Conservation (phyloP, 2,797 vertebrate genomes). For the Anabacerthia variegaticeps region DNA sequence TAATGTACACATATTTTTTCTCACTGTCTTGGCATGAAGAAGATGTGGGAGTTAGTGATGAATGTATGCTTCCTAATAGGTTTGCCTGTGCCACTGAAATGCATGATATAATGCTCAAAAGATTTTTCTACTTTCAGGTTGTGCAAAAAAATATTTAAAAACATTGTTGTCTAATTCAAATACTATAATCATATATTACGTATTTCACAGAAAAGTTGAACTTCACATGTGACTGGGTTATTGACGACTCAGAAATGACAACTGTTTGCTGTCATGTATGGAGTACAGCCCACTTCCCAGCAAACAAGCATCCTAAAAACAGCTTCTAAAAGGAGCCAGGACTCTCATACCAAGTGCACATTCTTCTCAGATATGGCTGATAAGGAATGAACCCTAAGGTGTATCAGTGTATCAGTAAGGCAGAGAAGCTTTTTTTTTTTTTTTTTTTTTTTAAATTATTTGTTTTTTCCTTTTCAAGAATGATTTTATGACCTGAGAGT, state of each 20-base stretch:
- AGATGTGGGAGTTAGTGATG: not conserved
- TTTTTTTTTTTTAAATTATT: not conserved
- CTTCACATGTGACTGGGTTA: not conserved
- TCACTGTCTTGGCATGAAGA: not conserved
- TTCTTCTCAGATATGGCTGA: not conserved
- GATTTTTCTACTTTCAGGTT: not conserved
- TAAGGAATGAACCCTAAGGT: not conserved
- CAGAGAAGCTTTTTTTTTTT: not conserved
- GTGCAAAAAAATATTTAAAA: not conserved
- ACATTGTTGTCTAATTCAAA: not conserved
- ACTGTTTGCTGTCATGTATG: not conserved
- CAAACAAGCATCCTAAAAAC: not conserved
- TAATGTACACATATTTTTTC: not conserved
- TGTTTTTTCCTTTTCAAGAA: rapidly evolving
- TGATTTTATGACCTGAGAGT: not conserved
- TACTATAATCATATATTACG: not conserved
- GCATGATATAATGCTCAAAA: not conserved
- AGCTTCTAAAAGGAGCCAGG: not conserved
- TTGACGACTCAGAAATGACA: not conserved
- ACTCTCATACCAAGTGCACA: not conserved
- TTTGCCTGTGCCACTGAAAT: not conserved
- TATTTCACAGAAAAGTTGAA: not conserved
- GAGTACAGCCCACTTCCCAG: not conserved
- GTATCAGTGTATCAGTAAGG: not conserved
- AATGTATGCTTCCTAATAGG: not conserved